These are phyloP conservation scores for Steatornis caripensis DNA, from an alignment of 2,113 vertebrate species.

Conservation along the genomic window DNA sequence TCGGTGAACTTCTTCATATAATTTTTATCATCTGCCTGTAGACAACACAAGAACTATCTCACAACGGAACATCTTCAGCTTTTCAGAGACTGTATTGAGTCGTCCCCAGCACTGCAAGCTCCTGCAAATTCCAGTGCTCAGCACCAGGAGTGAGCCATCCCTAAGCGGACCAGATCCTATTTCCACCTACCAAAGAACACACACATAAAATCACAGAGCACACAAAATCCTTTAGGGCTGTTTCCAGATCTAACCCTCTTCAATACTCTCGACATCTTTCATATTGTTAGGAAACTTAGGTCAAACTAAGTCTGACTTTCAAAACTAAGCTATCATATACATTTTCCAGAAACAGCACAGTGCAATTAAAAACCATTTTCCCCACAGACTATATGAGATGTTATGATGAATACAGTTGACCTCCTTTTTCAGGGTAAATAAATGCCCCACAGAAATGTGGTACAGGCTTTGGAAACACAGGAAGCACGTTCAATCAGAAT, in stretches of 20 bases:
- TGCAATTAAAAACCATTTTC: slow-evolving; percentile 39
- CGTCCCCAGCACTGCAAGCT: not conserved
- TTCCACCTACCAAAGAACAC: not conserved
- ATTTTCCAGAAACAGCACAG: slow-evolving; percentile 17
- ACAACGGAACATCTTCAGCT: not conserved
- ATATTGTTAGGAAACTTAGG: slow-evolving; percentile 17
- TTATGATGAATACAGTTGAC: slow-evolving; percentile 1
- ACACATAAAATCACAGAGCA: not conserved
- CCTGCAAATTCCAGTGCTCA: too few species aligned
- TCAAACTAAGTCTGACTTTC: slow-evolving; percentile 40
- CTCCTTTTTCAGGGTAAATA: slow-evolving; percentile 7
- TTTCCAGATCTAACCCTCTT: slow-evolving; percentile 7
- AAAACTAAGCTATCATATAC: slow-evolving; percentile 15
- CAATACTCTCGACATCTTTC: not conserved
- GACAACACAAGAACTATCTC: not conserved
- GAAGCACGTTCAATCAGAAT: not conserved
- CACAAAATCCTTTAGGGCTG: not conserved
- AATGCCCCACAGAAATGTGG: not conserved
- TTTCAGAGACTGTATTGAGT: not conserved
- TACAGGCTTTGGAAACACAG: not conserved
- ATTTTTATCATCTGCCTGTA: not conserved
- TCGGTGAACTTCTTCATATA: fast-evolving
- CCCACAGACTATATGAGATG: not conserved
- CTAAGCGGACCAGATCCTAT: not conserved
- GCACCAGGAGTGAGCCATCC: not conserved